Conservation (phyloP, 1,140 invertebrate genomes). For the Lethocerus indicus region DNA sequence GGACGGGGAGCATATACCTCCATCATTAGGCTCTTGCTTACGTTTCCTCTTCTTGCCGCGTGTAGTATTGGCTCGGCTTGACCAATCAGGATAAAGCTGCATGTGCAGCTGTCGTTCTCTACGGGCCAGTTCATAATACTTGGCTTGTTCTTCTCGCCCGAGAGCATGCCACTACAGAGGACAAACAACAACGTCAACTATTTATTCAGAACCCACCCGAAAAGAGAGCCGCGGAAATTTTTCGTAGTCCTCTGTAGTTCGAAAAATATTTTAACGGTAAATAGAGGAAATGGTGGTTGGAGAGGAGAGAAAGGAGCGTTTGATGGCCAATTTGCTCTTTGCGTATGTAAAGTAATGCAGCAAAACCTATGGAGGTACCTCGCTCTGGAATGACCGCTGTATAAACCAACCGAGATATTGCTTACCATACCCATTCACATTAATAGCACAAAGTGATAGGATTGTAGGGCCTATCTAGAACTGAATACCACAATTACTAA, state of each 20-base stretch:
- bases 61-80: constrained; percentile 91
- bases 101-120: constrained; percentile 96
- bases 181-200: constrained; percentile 6
- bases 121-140: constrained; percentile 98
- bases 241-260: too few species aligned
- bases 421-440: background rate
- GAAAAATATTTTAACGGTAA: too few species aligned
- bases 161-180: constrained; percentile 86
- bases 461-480: too few species aligned
- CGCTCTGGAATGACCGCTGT: constrained; percentile 11
- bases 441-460: constrained; percentile 11
- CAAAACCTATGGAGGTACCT: constrained; percentile 3
- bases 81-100: constrained; percentile 99
- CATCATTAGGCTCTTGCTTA: constrained; percentile 95
- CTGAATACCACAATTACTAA: too few species aligned
- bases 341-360: background rate
- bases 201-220: too few species aligned
- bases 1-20: constrained; percentile 43
- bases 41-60: constrained; percentile 98
- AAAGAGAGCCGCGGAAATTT: too few species aligned
- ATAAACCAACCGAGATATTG: background rate
- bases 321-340: constrained; percentile 14
- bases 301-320: constrained; percentile 13
- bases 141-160: constrained; percentile 94
- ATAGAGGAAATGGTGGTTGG: constrained; percentile 6